Evolutionary conservation across 2,113 vertebrate species (phyloP).

Genomic region (Rissa tridactyla): DNA sequence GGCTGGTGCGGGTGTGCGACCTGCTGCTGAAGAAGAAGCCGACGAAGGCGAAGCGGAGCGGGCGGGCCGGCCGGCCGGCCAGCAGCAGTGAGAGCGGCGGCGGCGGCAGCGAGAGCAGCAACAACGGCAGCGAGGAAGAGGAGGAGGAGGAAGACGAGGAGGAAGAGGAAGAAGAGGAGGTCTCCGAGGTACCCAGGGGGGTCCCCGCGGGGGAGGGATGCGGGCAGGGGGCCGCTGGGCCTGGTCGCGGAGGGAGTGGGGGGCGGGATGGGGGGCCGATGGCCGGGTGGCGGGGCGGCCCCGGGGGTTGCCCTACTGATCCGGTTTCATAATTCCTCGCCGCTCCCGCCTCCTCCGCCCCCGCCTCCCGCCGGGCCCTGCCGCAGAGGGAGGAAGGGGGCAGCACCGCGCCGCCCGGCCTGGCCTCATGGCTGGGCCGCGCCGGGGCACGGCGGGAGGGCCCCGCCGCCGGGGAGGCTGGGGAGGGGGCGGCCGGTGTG

Average conservation of each 20-base stretch:
- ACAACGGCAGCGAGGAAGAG: conserved; percentile 66
- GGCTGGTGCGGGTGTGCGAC: conserved; percentile 75
- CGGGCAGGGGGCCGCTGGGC: not conserved
- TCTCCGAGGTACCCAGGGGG: conserved; percentile 71
- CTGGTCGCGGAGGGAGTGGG: too few species aligned
- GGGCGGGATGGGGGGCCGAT: too few species aligned
- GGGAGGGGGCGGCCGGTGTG: too few species aligned
- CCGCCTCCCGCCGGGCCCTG: not conserved
- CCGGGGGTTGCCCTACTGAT: not conserved
- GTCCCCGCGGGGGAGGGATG: too few species aligned
- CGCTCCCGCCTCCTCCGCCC: not conserved
- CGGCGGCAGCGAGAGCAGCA: conserved; percentile 66
- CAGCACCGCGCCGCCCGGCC: not conserved
- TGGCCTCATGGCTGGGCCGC: not conserved
- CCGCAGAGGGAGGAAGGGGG: not conserved
- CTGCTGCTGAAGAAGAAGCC: conserved; percentile 73
- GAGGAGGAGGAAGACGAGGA: conserved; percentile 58
- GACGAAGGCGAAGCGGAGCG: conserved; percentile 60
- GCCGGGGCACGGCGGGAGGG: not conserved
- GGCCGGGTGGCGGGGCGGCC: too few species aligned
- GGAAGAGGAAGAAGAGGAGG: conserved; percentile 71
- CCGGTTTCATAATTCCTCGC: not conserved
- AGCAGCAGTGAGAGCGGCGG: conserved; percentile 58
- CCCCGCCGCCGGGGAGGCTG: not conserved
- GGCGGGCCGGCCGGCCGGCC: conserved; percentile 63